Evolutionary conservation across 2,888 invertebrate genomes (phyloP), one percentile per base, ranked within the genome.

Genomic region (Ernsta delagoae): DNA sequence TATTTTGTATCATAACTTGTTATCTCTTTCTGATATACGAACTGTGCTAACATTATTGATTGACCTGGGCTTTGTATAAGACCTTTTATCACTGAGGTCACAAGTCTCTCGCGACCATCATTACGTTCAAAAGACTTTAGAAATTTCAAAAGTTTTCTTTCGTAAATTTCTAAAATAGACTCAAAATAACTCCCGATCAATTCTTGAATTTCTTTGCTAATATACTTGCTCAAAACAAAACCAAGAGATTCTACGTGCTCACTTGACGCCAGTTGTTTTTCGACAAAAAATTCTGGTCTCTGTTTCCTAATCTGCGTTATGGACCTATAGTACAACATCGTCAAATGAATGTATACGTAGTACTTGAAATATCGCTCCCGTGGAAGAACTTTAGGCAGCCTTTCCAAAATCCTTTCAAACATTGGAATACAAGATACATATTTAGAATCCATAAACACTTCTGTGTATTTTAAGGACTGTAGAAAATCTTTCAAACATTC

Each of bases 321-420:
- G 1, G 87, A 74, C 72, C 84, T 87, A 59, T 73, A 84, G 71
- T 83, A 89, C 31, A 86, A 72, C 83, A 87, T 87, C 0, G 78
- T 85, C 12, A 86, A 72, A 73, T 88, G 85, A 59, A 88, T 70
- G 5, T 73, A 63, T 0, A 78, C 78, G 69, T 84, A 86, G 34
- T 63, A 72, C 0, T 73, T 63, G 39, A 88, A 85, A 70, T 84
- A 71, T 66, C 77, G 67, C 45, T 86, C 83, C 41, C 83, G 75
- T 0, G 85, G 82, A 60, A 88, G 71, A 24, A 83, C 66, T 6
- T 70, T 77, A 6, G 79, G 78, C 74, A 83, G 73, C 74, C 83
- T 83, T 41, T 65, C 70, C 1, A 79, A 70, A 16, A 87, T 71
- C 45, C 70, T 77, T 65, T 85, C 80, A 56, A 87, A 79, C 1